These are phyloP conservation scores for Piezodorus guildinii DNA, from an alignment of 1,140 invertebrate genomes.

Conservation along the genomic window DNA sequence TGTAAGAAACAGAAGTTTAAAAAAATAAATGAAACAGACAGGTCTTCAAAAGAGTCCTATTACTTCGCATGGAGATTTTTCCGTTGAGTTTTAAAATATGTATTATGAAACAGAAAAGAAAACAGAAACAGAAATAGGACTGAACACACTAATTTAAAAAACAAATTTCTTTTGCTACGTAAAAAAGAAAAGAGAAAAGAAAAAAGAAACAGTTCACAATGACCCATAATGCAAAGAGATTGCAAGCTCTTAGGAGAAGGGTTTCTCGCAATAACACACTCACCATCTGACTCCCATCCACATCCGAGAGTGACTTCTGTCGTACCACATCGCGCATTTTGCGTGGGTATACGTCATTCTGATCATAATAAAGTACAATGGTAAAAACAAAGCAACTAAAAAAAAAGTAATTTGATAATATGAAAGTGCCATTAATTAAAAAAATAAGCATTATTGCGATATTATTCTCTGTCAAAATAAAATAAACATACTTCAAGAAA, in stretches of 20 bases:
- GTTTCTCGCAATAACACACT: slow-evolving; percentile 18
- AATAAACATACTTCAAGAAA: neutral
- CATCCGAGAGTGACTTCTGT: slow-evolving; percentile 28
- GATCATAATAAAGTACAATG: slow-evolving; percentile 23
- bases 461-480: no score
- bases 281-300: slow-evolving; percentile 17
- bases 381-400: slow-evolving; percentile 23
- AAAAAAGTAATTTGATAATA: slow-evolving; percentile 36
- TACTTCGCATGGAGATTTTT: neutral
- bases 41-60: no score
- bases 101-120: no score
- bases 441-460: slow-evolving; percentile 12
- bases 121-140: neutral
- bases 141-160: neutral
- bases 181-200: neutral
- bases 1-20: no score
- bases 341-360: slow-evolving; percentile 53
- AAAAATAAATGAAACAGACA: no score
- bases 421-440: slow-evolving; percentile 5
- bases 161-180: neutral
- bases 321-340: slow-evolving; percentile 57
- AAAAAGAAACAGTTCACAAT: slow-evolving; percentile 4
- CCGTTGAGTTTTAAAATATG: neutral
- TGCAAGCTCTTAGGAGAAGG: slow-evolving; percentile 14
- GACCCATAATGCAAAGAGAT: slow-evolving; percentile 6